phyloP scores from a whole-genome alignment of 2,888 invertebrate genomes.

The Orchesellides sinensis region DNA sequence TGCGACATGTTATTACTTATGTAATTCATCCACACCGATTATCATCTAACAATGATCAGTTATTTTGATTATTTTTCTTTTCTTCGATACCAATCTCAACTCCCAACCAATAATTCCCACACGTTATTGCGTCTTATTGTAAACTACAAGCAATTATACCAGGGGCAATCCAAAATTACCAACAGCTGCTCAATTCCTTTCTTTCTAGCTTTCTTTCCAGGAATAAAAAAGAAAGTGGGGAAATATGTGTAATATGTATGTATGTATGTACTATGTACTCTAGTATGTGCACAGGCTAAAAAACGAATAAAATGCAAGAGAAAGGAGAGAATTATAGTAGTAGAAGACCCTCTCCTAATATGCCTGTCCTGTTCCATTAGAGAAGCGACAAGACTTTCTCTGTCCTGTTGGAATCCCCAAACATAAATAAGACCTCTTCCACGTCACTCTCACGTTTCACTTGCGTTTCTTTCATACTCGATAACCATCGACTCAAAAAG shows the following conservation, averaged over 20 bases:
- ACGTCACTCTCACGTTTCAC: slow-evolving; percentile 75
- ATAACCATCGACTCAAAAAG: slow-evolving; percentile 74
- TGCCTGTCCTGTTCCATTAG: slow-evolving; percentile 75
- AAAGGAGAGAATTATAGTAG: slow-evolving; percentile 45
- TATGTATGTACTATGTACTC: not conserved
- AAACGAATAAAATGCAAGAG: slow-evolving; percentile 9
- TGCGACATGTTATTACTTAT: too few species aligned
- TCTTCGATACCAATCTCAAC: slow-evolving; percentile 1
- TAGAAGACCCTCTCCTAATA: slow-evolving; percentile 59
- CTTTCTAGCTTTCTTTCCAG: too few species aligned
- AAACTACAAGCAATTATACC: not conserved
- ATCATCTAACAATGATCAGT: not conserved
- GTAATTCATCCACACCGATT: not conserved
- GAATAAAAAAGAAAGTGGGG: not conserved
- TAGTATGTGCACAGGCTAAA: not conserved
- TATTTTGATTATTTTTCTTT: not conserved
- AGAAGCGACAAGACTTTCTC: slow-evolving; percentile 71
- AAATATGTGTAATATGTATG: too few species aligned
- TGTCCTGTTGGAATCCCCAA: slow-evolving; percentile 70
- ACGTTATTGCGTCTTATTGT: slow-evolving; percentile 5
- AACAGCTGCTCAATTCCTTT: not conserved
- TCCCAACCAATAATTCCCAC: not conserved
- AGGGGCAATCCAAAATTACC: not conserved
- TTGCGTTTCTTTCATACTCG: slow-evolving; percentile 75
- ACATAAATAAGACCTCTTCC: slow-evolving; percentile 75